These are phyloP conservation scores for Poecilia gillii DNA, from an alignment of 2,797 vertebrate species.

Conservation along the genomic window DNA sequence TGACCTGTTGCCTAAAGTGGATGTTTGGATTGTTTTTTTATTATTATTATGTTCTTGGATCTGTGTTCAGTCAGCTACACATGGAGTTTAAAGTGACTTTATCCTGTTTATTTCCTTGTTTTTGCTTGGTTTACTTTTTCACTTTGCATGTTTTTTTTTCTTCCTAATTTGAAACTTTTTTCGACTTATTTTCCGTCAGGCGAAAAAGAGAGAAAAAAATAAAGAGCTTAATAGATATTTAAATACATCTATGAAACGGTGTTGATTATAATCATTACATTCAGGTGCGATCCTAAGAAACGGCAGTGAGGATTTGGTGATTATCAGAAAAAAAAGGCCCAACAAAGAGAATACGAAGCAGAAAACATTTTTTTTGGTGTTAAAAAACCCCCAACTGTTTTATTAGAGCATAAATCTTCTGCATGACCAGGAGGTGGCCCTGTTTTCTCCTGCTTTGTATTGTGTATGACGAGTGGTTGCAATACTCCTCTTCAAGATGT, in stretches of 20 bases:
- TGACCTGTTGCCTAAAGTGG: slow-evolving; percentile 57
- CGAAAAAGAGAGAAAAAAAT: neutral
- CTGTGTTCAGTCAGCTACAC: slow-evolving; percentile 46
- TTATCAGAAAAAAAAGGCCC: neutral
- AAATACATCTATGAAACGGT: neutral
- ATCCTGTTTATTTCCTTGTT: slow-evolving; percentile 22
- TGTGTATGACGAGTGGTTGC: slow-evolving; percentile 85
- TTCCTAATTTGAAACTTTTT: slow-evolving; percentile 13
- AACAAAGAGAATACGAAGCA: neutral
- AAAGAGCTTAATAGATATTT: slow-evolving; percentile 2
- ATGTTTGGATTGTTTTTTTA: slow-evolving; percentile 15
- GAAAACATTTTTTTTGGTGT: neutral
- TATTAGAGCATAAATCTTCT: neutral
- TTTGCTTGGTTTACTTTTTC: slow-evolving; percentile 25
- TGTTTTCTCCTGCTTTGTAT: slow-evolving; percentile 69
- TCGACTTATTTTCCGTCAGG: slow-evolving; percentile 20
- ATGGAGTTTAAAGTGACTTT: slow-evolving; percentile 49
- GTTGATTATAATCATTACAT: neutral
- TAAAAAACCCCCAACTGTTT: neutral
- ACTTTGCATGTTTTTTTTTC: slow-evolving; percentile 39
- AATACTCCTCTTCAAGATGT: slow-evolving; percentile 86
- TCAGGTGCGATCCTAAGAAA: neutral
- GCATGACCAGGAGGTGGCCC: neutral
- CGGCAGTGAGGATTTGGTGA: neutral
- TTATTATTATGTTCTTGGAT: slow-evolving; percentile 2